These are phyloP conservation scores for Calliopum simillimum DNA, from an alignment of 2,888 invertebrate genomes.

Conservation along the genomic window DNA sequence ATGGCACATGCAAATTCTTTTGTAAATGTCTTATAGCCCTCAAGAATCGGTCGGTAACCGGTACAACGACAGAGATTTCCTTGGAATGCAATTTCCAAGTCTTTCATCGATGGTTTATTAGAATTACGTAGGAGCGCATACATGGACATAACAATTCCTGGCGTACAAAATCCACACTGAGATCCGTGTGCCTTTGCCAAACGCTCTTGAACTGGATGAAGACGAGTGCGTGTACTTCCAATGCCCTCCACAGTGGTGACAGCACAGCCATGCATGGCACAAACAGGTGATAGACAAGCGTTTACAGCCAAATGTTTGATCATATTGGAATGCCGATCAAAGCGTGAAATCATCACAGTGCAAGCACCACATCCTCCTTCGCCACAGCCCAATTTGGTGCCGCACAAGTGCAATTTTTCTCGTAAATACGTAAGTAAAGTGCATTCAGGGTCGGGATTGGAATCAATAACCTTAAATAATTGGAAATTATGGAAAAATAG, in stretches of 20 bases:
- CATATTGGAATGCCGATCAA: constrained; percentile 70
- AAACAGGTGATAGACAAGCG: constrained; percentile 89
- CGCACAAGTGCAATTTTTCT: constrained; percentile 81
- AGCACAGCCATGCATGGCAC: constrained; percentile 87
- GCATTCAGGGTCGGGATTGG: constrained; percentile 83
- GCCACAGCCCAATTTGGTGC: constrained; percentile 94
- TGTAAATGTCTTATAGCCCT: constrained; percentile 87
- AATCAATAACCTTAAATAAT: constrained; percentile 79
- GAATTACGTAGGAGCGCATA: constrained; percentile 84
- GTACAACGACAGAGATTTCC: constrained; percentile 92
- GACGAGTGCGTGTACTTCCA: constrained; percentile 80
- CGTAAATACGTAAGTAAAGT: constrained; percentile 86
- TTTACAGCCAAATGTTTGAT: constrained; percentile 83
- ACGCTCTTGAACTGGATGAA: constrained; percentile 90
- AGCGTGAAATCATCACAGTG: constrained; percentile 90
- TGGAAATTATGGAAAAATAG: too few relatives aligned
- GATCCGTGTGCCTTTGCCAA: constrained; percentile 92
- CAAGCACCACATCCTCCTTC: constrained; percentile 97
- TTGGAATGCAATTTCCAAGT: constrained; percentile 85
- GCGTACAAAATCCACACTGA: constrained; percentile 96
- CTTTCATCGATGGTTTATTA: constrained; percentile 77
- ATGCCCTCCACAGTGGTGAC: constrained; percentile 95
- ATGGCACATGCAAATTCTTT: constrained; percentile 75
- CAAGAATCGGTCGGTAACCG: constrained; percentile 92
- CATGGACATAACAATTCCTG: constrained; percentile 98